These are phyloP conservation scores for Pygmarrhopalites habei DNA, from an alignment of 1,140 invertebrate genomes.

Conservation along the genomic window DNA sequence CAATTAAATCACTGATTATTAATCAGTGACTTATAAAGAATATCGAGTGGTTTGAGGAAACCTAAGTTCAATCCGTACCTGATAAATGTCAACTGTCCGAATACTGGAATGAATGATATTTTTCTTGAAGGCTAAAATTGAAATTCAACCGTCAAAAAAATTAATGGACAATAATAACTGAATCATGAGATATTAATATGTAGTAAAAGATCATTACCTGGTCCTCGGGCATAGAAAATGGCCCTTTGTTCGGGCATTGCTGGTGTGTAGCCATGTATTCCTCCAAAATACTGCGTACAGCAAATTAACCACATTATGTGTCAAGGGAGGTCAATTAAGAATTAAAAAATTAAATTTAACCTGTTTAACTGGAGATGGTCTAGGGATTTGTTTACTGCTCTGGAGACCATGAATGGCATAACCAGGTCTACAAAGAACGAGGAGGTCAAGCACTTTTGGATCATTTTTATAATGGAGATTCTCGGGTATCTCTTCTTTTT, in stretches of 20 bases:
- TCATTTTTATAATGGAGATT: conserved; percentile 43
- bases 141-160: background rate
- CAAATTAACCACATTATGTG: too few species aligned
- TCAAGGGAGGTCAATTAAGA: too few species aligned
- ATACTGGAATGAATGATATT: conserved; percentile 32
- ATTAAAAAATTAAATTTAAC: too few species aligned
- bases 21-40: too few species aligned
- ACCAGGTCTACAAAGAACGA: conserved; percentile 36
- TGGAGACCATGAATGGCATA: conserved; percentile 23
- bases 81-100: conserved; percentile 41
- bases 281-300: conserved; percentile 21
- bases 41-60: too few species aligned
- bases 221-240: conserved; percentile 45
- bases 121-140: conserved; percentile 36
- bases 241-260: conserved; percentile 43
- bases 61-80: too few species aligned
- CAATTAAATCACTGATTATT: too few species aligned
- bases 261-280: conserved; percentile 43
- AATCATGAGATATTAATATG: background rate
- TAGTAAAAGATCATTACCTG: conserved; percentile 33
- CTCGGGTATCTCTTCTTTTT: conserved; percentile 43
- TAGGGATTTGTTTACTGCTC: conserved; percentile 11
- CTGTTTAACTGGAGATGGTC: too few species aligned
- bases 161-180: background rate
- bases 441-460: conserved; percentile 36